These are phyloP conservation scores for Oxyscelio sp. DNA, from an alignment of 2,888 invertebrate genomes.

Conservation along the genomic window DNA sequence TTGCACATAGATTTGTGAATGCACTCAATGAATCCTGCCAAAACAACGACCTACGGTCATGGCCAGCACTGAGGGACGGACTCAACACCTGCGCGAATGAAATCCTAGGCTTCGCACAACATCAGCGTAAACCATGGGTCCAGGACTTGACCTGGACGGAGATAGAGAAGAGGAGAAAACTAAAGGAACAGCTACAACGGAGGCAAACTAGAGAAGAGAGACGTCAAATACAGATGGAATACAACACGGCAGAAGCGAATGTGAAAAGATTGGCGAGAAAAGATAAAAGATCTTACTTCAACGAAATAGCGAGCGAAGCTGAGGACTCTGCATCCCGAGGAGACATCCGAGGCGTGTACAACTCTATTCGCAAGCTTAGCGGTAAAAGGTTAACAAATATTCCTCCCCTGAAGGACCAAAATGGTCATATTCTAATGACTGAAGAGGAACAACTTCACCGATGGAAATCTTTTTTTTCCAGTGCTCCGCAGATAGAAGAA, in stretches of 20 bases:
- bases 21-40: background rate
- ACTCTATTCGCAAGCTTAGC: background rate
- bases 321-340: background rate
- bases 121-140: background rate
- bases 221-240: background rate
- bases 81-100: background rate
- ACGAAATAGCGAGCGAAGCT: background rate
- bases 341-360: background rate
- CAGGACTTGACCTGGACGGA: background rate
- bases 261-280: background rate
- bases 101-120: background rate
- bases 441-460: background rate
- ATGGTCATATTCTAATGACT: background rate
- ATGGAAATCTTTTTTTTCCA: too few species aligned
- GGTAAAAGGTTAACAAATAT: background rate
- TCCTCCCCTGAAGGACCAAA: background rate
- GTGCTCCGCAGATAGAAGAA: too few species aligned
- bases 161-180: constrained; percentile 27
- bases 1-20: background rate
- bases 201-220: background rate
- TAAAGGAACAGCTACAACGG: background rate
- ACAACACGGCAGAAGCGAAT: background rate
- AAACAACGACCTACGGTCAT: background rate
- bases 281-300: background rate
- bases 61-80: background rate